phyloP scores from a whole-genome alignment of 2,888 invertebrate species.

The Athetis lepigone region DNA sequence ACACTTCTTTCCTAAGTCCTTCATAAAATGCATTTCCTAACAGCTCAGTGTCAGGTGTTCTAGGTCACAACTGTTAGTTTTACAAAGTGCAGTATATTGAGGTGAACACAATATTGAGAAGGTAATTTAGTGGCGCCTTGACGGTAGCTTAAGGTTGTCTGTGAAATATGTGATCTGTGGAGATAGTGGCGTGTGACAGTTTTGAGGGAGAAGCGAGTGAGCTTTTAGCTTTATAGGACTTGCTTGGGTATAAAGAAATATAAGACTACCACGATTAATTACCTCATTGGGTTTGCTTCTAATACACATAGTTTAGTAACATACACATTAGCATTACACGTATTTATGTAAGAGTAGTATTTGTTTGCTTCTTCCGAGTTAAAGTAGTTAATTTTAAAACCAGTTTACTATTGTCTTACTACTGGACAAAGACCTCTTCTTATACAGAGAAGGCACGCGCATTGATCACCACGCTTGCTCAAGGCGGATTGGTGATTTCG shows the following conservation, averaged over 20 bases:
- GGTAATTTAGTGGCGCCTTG: constrained; percentile 46
- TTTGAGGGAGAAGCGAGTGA: background rate
- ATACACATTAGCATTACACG: too few species aligned
- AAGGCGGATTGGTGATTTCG: too few species aligned
- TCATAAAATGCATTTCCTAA: constrained; percentile 3
- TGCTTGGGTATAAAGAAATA: background rate
- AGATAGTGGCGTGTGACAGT: background rate
- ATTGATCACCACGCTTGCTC: too few species aligned
- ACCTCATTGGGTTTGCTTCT: too few species aligned
- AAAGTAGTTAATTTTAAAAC: too few species aligned
- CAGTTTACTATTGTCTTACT: too few species aligned
- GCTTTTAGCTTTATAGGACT: background rate
- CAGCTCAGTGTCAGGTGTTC: constrained; percentile 40
- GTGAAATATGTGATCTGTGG: constrained; percentile 12
- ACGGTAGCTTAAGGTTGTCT: constrained; percentile 22
- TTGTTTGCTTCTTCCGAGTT: too few species aligned
- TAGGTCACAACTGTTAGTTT: constrained; percentile 41
- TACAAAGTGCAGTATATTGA: constrained; percentile 52
- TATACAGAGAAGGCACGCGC: too few species aligned
- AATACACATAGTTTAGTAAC: too few species aligned
- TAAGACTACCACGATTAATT: too few species aligned
- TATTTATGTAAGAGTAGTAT: too few species aligned
- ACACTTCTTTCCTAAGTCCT: background rate
- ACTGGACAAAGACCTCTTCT: too few species aligned
- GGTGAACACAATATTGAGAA: constrained; percentile 37